Base-by-base conservation (phyloP, 2,797 vertebrate species). In the Mycteria americana region DNA sequence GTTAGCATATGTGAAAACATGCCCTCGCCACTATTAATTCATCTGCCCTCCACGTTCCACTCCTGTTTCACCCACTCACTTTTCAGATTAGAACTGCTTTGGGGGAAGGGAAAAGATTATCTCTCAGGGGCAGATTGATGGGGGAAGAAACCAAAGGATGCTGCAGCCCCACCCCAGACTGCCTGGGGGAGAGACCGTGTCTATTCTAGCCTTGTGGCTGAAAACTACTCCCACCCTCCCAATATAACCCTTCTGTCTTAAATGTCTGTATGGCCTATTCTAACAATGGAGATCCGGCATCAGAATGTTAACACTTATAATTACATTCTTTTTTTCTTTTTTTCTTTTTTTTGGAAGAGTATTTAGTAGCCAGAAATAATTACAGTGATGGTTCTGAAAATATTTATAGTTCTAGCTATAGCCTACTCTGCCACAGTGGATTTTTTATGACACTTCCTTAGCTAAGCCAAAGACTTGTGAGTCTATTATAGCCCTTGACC, bases 1-100 rank as follows among this genome's bases (percentile, higher is more conserved):
- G 37, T 80, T 93, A 88, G 79, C 85, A 53, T 95, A 24, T 51
- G 82, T 93, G 89, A 88, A 94, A 96, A 95, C 91, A 84, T 81
- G 89, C 76, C 94, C 78, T 91, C 81, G 54, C 62, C 65, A 59
- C 60, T 76, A 56, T 77, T 96, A 95, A 95, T 95, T 93, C 53
- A 90, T 88, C 78, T 96, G 69, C 73, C 76, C 84, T 92, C 72
- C 70, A 45, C 0, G 3, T 78, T 95, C 53, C 53, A 28, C 75
- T 95, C 53, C 68, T n/a, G 33, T 15, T 6, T 96, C 91, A 93
- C 89, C 85, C 88, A 94, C 92, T 91, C 68, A 6, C 51, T 93
- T 91, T 83, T 89, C 85, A 96, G 53, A 93, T 93, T 91, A 87
- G 77, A 91, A 93, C 27, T 91, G 74, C 48, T 93, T 60, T 83